Percentiles rank a stretch among this genome's conserved stretches.
phyloP scores from a whole-genome alignment of 64 coral and sea anemone species.

The Pocillopora damicornis region DNA sequence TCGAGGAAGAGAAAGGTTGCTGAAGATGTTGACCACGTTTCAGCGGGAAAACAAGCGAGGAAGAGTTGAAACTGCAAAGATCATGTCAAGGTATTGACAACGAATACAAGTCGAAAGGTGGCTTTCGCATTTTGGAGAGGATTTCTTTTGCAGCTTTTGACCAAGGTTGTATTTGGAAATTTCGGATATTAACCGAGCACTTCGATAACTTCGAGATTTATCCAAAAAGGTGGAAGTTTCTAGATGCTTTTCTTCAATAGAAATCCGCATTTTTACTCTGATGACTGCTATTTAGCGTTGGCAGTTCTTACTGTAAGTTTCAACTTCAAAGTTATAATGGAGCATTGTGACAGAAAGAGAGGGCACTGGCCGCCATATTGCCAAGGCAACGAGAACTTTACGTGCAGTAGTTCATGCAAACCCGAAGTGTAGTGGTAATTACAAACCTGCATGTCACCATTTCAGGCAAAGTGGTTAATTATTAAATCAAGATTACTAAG shows the following conservation, averaged over 20 bases:
- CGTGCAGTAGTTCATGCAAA: not conserved
- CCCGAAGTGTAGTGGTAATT: not conserved
- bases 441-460: not conserved
- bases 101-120: not conserved
- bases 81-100: not conserved
- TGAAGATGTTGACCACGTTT: conserved; percentile 16
- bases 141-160: no score
- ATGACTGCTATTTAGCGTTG: not conserved
- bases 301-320: not conserved
- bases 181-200: not conserved
- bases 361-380: not conserved
- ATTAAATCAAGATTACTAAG: no score
- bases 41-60: conserved; percentile 34
- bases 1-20: conserved; percentile 16
- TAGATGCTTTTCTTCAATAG: not conserved
- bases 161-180: not conserved
- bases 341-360: not conserved
- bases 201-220: not conserved
- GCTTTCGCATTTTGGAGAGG: no score
- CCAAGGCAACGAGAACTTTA: not conserved
- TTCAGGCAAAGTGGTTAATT: not conserved
- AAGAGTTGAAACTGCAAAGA: not conserved
- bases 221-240: not conserved
- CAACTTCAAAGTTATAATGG: not conserved
- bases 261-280: not conserved